phyloP scores from a whole-genome alignment of 1,140 invertebrate genomes.

The Drosophila carrolli region DNA sequence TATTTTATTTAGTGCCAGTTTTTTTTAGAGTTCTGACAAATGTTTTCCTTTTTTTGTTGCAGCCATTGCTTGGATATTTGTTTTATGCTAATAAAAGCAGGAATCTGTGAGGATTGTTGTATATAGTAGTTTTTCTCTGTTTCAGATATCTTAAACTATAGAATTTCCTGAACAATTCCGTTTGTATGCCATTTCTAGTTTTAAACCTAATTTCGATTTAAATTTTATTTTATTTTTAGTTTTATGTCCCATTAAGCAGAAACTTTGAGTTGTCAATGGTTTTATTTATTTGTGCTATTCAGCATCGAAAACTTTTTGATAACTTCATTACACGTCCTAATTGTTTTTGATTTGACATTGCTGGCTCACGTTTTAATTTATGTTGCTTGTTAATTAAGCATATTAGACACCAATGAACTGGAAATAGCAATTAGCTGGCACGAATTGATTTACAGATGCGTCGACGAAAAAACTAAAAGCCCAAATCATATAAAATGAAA shows the following conservation, averaged over 20 bases:
- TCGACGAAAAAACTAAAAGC: constrained; percentile 8
- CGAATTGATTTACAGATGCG: constrained; percentile 45
- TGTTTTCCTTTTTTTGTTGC: constrained; percentile 38
- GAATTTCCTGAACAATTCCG: too few species aligned
- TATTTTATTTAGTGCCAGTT: constrained; percentile 41
- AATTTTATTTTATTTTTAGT: constrained; percentile 1
- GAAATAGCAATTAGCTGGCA: constrained; percentile 56
- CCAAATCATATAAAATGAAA: constrained; percentile 21
- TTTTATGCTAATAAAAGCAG: constrained; percentile 38
- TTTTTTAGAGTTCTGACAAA: constrained; percentile 53
- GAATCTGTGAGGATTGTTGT: constrained; percentile 11
- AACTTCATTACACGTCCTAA: constrained; percentile 26
- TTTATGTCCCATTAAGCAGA: neutral
- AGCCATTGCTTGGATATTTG: constrained; percentile 21
- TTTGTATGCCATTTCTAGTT: neutral
- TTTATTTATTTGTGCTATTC: constrained; percentile 5
- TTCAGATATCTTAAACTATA: neutral
- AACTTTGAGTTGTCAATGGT: too few species aligned
- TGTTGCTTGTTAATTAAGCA: constrained; percentile 61
- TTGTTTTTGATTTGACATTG: constrained; percentile 20
- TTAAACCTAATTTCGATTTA: neutral
- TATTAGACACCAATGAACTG: constrained; percentile 69
- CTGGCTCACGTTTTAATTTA: constrained; percentile 47
- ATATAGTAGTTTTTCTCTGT: neutral
- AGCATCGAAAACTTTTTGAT: constrained; percentile 22